These are phyloP conservation scores for Theropithecus gelada DNA, from an alignment of 2,113 vertebrate species.

Conservation along the genomic window DNA sequence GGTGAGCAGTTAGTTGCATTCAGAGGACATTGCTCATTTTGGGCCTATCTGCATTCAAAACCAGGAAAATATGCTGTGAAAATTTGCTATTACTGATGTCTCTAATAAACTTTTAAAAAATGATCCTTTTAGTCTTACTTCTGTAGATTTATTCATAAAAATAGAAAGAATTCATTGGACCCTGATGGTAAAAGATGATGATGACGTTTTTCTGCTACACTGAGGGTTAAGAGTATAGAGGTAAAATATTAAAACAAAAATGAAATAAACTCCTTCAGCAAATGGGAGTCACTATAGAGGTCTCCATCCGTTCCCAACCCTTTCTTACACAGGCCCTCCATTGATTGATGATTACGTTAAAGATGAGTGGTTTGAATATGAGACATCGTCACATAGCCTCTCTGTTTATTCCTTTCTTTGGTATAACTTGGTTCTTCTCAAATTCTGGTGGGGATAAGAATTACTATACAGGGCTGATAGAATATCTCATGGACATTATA, in stretches of 20 bases:
- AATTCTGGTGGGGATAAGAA: not conserved
- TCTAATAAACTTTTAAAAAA: not conserved
- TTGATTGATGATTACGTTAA: not conserved
- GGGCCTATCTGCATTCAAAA: not conserved
- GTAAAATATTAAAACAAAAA: not conserved
- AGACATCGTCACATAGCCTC: not conserved
- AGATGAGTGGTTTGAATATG: not conserved
- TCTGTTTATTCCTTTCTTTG: not conserved
- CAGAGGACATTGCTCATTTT: not conserved
- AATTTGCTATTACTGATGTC: not conserved
- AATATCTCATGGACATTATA: not conserved
- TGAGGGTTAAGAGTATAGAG: not conserved
- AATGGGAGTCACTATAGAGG: too few species aligned
- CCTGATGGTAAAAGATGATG: not conserved
- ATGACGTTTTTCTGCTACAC: not conserved
- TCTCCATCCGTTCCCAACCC: too few species aligned
- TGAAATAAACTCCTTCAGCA: too few species aligned
- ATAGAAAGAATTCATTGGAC: not conserved
- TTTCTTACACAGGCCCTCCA: not conserved
- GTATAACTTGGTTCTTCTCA: not conserved
- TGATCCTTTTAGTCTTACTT: not conserved
- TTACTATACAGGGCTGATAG: not conserved
- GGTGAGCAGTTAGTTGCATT: not conserved
- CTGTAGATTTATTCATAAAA: not conserved
- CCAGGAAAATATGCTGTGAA: not conserved